Evolutionary conservation across 2,113 vertebrate species (phyloP), one percentile per base, ranked within the genome.

Genomic region (Morone saxatilis): DNA sequence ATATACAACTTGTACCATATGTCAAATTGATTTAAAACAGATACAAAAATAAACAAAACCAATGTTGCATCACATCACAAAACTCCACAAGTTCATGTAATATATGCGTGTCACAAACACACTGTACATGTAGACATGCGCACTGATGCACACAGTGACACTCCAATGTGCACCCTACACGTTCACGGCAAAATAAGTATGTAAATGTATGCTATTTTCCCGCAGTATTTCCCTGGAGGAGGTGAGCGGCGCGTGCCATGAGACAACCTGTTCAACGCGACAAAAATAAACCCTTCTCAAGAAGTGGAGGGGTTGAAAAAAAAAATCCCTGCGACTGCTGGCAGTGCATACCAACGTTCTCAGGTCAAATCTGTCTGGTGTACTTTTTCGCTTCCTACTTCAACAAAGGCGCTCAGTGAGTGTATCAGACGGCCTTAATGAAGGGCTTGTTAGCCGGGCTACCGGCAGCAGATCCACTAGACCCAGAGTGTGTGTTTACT

Each of bases 341-440:
- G 88, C 86, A 85, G 85, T 14, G 40, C 88, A 89, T 76, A 73
- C 86, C 89, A 76, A 8, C 82, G 81, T 86, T 82, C 89, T 89
- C 86, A 68, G 92, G 92, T 93, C 90, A 88, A 89, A 92, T 89
- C 89, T 88, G 92, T 92, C 92, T 91, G 93, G 73, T 77, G 91
- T 84, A 89, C 90, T 86, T 92, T 31, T 87, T 93, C 67, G 88
- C 89, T 94, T 94, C 93, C 93, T 93, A 67, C 87, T 88, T 53
- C 85, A 80, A 94, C 93, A 94, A 92, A 92, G 91, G 85, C 66
- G 86, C 93, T 91, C 93, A 93, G 92, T 93, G 78, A 92, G 89
- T 84, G 86, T 76, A 92, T 94, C 93, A 92, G 92, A 89, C 91
- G 78, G 56, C 88, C 91, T 94, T 93, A 94, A 94, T 93, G 93